These are phyloP conservation scores for Ethmia dodecea DNA, from an alignment of 2,888 invertebrate species.

Conservation along the genomic window DNA sequence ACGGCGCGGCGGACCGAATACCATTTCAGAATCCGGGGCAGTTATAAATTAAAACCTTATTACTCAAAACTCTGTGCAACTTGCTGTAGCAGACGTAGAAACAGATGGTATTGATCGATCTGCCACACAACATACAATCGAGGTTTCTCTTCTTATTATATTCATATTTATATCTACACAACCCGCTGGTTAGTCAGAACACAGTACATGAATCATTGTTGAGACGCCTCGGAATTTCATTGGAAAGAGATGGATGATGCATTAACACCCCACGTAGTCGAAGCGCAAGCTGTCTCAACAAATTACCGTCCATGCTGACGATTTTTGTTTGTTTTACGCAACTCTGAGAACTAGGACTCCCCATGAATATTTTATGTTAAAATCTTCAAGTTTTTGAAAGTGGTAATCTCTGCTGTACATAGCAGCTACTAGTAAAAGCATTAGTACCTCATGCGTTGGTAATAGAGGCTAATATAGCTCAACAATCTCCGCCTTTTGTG, in stretches of 20 bases:
- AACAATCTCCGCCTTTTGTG: no score
- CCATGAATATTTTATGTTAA: no score
- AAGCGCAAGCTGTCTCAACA: conserved; percentile 24
- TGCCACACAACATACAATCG: conserved; percentile 6
- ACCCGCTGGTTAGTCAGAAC: conserved; percentile 26
- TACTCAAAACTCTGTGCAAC: no score
- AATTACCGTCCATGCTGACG: conserved; percentile 4
- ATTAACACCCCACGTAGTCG: conserved; percentile 9
- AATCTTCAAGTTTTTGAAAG: no score
- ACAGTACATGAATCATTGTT: conserved; percentile 33
- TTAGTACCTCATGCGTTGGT: neutral
- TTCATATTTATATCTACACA: conserved; percentile 22
- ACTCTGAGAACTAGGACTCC: conserved; percentile 3
- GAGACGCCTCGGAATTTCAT: conserved; percentile 21
- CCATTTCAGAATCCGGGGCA: no score
- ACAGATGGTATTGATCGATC: conserved; percentile 20
- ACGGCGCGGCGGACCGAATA: no score
- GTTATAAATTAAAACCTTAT: no score
- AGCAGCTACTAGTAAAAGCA: no score
- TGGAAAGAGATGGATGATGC: conserved; percentile 18
- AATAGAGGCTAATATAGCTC: neutral
- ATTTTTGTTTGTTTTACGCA: conserved; percentile 14
- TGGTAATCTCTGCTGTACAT: no score
- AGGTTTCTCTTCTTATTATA: conserved; percentile 7
- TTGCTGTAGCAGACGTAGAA: conserved; percentile 1